Evolutionary conservation across 2,113 vertebrate genomes (phyloP).

Genomic region (Lasiurus cinereus): DNA sequence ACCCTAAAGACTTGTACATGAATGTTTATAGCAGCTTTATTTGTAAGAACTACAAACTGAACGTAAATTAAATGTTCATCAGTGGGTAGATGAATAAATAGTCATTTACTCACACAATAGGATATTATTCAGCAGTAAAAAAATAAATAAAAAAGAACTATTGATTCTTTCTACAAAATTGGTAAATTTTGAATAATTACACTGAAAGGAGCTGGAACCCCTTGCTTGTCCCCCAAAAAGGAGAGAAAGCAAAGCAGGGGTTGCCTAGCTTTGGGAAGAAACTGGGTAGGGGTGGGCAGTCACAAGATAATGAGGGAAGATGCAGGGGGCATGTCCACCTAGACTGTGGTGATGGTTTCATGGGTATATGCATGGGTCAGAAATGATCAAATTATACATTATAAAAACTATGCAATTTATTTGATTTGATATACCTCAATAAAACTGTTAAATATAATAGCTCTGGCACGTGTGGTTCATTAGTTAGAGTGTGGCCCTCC

Average conservation of each 20-base stretch:
- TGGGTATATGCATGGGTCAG: not conserved
- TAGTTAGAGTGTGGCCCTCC: too few relatives aligned
- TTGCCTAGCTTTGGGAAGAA: not conserved
- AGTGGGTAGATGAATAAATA: not conserved
- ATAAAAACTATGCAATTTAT: not conserved
- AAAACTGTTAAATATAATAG: not conserved
- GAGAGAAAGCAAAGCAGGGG: not conserved
- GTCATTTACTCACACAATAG: too few relatives aligned
- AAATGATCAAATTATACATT: not conserved
- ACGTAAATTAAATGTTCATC: not conserved
- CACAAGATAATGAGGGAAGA: too few relatives aligned
- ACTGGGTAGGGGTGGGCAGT: too few relatives aligned
- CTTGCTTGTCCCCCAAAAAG: not conserved
- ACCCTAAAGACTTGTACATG: not conserved
- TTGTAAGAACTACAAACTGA: not conserved
- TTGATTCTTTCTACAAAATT: not conserved
- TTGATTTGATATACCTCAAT: not conserved
- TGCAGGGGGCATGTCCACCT: too few relatives aligned
- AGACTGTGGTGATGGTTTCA: not conserved
- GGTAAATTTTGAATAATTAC: not conserved
- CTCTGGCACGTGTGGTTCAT: too few relatives aligned
- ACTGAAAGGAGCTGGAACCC: not conserved
- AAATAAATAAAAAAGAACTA: not conserved
- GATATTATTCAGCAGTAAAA: not conserved
- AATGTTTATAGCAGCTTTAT: not conserved